Base-by-base conservation (phyloP, 2,888 invertebrate species). In the Hedya salicella region DNA sequence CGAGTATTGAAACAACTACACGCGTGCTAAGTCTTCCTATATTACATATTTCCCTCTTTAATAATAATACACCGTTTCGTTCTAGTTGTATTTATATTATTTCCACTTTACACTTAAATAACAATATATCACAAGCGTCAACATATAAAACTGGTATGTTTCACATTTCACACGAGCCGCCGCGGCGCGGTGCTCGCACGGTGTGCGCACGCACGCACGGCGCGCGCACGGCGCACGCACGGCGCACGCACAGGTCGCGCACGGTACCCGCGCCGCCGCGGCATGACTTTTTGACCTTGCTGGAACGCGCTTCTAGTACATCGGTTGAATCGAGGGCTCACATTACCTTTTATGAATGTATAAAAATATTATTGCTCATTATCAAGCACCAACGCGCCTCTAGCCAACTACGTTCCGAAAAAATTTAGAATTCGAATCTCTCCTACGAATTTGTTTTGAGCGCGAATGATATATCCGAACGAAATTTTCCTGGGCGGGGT, bases 301-400 rank as follows among this genome's bases (percentile, higher is more conserved):
- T 50, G 72, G 68, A 70, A 74, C 76, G 77, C 76, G 77, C 75
- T 76, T 75, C 69, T 65, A 63, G 62, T 40, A 63, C 59, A 69
- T 61, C 70, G 69, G 75, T 74, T 76, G 77, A 74, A 69, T 78
- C 77, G 79, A 79, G 82, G 85, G 84, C 79, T 81, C 85, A 79
- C 80, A 71, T 74, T 81, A 82, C 81, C 75, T 69, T 82, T 85
- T 88, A 89, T 88, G 90, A 89, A 90, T 91, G 91, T 92, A 91
- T 91, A 92, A 92, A 91, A 92, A 91, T 91, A 92, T 92, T 92
- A 91, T 92, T 92, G 92, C 92, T 92, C 81, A 91, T 91, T 83
- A 88, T 86, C 82, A 90, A 92, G 92, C 92, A 92, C 92, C 92
- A 88, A 89, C 88, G 89, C 91, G 89, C 89, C 87, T 82, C 90